Conservation (phyloP, 2,113 vertebrate genomes). For the Alexandromys fortis region DNA sequence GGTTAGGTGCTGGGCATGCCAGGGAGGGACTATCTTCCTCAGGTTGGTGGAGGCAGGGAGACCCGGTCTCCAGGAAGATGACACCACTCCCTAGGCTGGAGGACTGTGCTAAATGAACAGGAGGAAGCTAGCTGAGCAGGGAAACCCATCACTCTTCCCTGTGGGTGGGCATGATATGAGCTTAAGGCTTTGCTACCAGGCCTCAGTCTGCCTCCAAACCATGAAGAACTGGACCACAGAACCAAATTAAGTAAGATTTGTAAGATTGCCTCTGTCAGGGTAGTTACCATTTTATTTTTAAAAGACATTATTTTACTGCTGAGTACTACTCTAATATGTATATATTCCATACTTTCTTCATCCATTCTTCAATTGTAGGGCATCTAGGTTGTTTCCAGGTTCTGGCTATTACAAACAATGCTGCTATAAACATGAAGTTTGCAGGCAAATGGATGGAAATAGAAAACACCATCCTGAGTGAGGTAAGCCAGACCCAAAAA, state of each 20-base stretch:
- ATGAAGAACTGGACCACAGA: neutral
- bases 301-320: neutral
- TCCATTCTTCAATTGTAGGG: too few species aligned
- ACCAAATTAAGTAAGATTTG: neutral
- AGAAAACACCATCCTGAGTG: too few species aligned
- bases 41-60: neutral
- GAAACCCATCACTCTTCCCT: neutral
- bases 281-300: neutral
- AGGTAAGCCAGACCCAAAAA: too few species aligned
- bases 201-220: neutral
- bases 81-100: neutral
- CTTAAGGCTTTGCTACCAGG: neutral
- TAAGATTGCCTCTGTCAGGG: neutral
- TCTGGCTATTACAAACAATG: too few species aligned
- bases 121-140: neutral
- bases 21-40: too few species aligned
- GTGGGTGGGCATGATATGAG: neutral
- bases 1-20: neutral
- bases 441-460: too few species aligned
- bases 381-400: too few species aligned
- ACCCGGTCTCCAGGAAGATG: neutral
- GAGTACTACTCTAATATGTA: too few species aligned
- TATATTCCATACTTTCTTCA: too few species aligned
- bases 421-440: too few species aligned
- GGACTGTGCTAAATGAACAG: too few species aligned